phyloP scores from a whole-genome alignment of 2,888 invertebrate genomes.

The Agonopterix subpropinquella region DNA sequence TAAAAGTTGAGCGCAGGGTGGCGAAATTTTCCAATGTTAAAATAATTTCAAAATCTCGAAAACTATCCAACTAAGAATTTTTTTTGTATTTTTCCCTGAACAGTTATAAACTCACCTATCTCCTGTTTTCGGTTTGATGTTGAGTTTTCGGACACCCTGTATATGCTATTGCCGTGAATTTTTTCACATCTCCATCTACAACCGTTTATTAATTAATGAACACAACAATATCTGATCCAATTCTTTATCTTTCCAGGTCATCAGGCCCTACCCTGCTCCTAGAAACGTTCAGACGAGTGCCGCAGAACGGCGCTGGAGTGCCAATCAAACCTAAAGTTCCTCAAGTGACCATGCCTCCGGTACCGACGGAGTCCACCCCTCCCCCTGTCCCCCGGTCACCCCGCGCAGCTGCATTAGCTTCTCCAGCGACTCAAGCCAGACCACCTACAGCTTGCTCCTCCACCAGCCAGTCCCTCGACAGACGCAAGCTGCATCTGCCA shows the following conservation, averaged over 20 bases:
- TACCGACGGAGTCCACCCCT: conserved; percentile 49
- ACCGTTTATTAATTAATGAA: no score
- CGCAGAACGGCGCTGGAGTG: conserved; percentile 54
- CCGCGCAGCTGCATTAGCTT: conserved; percentile 44
- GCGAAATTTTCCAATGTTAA: no score
- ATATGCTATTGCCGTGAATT: no score
- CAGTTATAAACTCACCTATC: no score
- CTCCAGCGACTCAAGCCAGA: conserved; percentile 62
- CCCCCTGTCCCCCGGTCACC: conserved; percentile 62
- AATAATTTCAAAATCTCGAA: no score
- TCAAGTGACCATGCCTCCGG: conserved; percentile 44
- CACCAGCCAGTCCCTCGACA: conserved; percentile 76
- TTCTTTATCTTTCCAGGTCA: conserved; percentile 67
- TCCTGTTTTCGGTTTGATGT: no score
- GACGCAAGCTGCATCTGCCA: conserved; percentile 82
- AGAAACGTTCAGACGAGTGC: conserved; percentile 81
- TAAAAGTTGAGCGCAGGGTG: no score
- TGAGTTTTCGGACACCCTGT: no score
- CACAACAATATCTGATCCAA: no score
- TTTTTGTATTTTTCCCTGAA: no score
- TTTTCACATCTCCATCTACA: no score
- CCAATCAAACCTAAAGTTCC: conserved; percentile 30
- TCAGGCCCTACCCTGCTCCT: conserved; percentile 81
- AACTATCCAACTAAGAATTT: no score
- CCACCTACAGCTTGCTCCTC: conserved; percentile 84